These are phyloP conservation scores for Camponotus vicinus DNA, from an alignment of 1,140 invertebrate genomes.

Conservation along the genomic window DNA sequence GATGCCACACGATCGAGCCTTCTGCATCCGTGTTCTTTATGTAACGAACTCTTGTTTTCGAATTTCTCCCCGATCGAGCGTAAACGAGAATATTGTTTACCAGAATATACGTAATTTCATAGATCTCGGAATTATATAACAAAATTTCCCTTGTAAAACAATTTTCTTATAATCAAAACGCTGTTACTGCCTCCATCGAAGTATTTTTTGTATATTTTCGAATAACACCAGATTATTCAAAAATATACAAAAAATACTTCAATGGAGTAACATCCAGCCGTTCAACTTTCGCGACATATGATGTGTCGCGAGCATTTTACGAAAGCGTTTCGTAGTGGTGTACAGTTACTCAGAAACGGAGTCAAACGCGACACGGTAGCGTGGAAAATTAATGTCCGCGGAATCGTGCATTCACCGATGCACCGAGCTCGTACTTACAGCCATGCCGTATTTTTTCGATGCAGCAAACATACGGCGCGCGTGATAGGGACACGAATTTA, in stretches of 20 bases:
- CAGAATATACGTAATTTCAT: neutral
- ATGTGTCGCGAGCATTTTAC: slow-evolving; percentile 41
- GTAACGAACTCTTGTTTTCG: slow-evolving; percentile 5
- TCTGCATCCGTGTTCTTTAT: slow-evolving; percentile 10
- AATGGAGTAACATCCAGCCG: slow-evolving; percentile 6
- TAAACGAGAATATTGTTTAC: neutral
- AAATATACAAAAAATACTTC: slow-evolving; percentile 2
- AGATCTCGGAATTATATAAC: neutral
- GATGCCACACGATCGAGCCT: slow-evolving; percentile 23
- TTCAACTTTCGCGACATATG: slow-evolving; percentile 37
- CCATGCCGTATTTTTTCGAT: slow-evolving; percentile 32
- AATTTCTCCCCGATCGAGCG: neutral
- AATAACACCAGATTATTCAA: neutral
- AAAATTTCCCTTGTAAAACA: neutral
- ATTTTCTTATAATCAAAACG: neutral
- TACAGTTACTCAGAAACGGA: slow-evolving; percentile 34
- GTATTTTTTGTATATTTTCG: neutral
- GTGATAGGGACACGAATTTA: slow-evolving; percentile 53
- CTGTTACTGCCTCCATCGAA: no score
- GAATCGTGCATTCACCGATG: slow-evolving; percentile 39
- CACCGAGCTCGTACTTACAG: slow-evolving; percentile 29
- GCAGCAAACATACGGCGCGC: slow-evolving; percentile 53
- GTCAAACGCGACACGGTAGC: slow-evolving; percentile 37
- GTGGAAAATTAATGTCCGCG: slow-evolving; percentile 55
- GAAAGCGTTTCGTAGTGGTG: slow-evolving; percentile 19